Conservation (phyloP, 2,113 vertebrate species). For the Eupsittula cactorum region DNA sequence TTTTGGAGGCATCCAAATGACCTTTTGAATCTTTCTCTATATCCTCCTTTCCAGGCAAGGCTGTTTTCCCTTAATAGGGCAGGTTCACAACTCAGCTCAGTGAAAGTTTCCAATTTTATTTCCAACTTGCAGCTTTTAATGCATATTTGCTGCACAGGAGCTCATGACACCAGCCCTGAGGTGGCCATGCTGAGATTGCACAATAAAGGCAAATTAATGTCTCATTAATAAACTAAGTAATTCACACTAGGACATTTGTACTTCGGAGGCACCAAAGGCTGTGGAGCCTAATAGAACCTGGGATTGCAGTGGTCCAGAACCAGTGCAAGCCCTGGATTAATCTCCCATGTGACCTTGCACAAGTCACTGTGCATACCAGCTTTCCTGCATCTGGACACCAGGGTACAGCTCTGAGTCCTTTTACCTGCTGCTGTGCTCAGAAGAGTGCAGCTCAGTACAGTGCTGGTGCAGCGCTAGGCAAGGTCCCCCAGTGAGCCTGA, state of each 20-base stretch:
- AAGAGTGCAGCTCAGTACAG: not conserved
- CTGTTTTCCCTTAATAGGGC: not conserved
- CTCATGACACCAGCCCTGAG: not conserved
- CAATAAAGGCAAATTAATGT: not conserved
- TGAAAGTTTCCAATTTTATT: slow-evolving; percentile 27
- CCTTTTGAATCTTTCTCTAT: slow-evolving; percentile 8
- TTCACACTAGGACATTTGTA: not conserved
- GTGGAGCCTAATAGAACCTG: not conserved
- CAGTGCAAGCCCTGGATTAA: not conserved
- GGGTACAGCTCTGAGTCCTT: not conserved
- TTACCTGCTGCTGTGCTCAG: not conserved
- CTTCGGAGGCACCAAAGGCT: not conserved
- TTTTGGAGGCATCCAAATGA: not conserved
- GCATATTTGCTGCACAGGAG: slow-evolving; percentile 3
- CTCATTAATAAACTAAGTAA: not conserved
- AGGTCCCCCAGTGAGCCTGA: not conserved
- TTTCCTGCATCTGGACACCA: not conserved
- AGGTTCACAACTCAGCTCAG: not conserved
- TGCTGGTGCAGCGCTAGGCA: not conserved
- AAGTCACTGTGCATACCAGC: not conserved
- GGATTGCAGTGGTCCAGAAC: not conserved
- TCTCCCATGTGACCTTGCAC: not conserved
- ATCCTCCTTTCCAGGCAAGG: not conserved
- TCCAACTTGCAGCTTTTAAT: slow-evolving; percentile 11
- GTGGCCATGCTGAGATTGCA: not conserved